Conservation (phyloP, 2,113 vertebrate species). For the Dipodomys merriami region DNA sequence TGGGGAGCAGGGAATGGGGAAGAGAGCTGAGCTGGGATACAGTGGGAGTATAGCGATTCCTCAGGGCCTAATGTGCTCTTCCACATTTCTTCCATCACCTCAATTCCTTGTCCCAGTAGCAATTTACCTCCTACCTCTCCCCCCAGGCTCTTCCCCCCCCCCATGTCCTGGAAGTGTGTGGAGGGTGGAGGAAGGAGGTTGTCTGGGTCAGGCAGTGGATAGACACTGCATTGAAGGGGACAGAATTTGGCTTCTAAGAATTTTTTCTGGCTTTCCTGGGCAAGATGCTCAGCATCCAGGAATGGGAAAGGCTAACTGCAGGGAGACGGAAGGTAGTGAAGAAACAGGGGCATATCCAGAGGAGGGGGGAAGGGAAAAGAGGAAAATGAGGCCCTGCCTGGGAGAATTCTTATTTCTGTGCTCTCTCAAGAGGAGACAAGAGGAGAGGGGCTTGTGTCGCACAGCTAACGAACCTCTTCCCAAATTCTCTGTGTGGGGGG, state of each 20-base stretch:
- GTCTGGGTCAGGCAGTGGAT: background rate
- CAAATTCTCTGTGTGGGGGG: slow-evolving; percentile 61
- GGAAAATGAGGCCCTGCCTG: background rate
- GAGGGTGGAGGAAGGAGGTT: background rate
- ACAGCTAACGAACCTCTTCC: slow-evolving; percentile 68
- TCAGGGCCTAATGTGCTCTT: background rate
- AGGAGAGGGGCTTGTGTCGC: background rate
- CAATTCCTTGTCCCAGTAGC: fast-evolving
- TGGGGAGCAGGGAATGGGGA: background rate
- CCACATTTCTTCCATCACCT: background rate
- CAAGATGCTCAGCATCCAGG: background rate
- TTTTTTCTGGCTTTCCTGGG: background rate
- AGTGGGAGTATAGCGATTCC: background rate
- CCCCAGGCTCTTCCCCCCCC: background rate
- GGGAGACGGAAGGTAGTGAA: too few relatives aligned
- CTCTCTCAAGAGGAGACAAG: slow-evolving; percentile 11
- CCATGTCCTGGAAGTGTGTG: background rate
- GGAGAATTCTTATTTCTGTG: background rate
- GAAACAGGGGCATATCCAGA: background rate
- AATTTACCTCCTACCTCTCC: background rate
- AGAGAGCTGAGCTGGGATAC: background rate
- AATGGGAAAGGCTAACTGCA: background rate
- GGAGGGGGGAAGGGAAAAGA: background rate
- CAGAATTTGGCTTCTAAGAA: background rate
- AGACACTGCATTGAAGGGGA: background rate